Percentiles rank a stretch among this genome's conserved stretches.
Conservation (phyloP, 2,888 invertebrate genomes). For the Lasioglossum morio region DNA sequence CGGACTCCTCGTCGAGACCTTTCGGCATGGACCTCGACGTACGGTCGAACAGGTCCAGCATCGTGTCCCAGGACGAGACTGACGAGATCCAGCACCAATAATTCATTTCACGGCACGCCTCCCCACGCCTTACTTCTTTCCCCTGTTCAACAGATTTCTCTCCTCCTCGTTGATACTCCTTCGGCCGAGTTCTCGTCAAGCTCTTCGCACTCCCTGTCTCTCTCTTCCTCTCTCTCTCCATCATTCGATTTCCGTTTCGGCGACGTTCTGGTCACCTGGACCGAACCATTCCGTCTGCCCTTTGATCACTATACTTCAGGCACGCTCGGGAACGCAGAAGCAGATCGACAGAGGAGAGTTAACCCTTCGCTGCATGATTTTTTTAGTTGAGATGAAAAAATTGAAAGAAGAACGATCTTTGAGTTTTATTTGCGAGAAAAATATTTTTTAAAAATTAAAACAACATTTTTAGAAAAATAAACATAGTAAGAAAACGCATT, state of each 20-base stretch:
- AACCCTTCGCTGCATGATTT: too few relatives aligned
- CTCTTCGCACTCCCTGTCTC: not conserved
- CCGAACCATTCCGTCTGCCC: not conserved
- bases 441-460: too few relatives aligned
- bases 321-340: not conserved
- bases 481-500: too few relatives aligned
- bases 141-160: not conserved
- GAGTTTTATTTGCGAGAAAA: too few relatives aligned
- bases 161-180: constrained; percentile 17
- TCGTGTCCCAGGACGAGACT: constrained; percentile 86
- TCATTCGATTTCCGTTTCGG: not conserved
- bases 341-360: too few relatives aligned
- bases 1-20: constrained; percentile 85
- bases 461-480: too few relatives aligned
- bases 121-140: constrained; percentile 35
- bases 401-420: too few relatives aligned
- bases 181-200: constrained; percentile 30
- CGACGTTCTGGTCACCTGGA: not conserved
- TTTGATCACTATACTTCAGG: not conserved
- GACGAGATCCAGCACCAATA: constrained; percentile 76
- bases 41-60: constrained; percentile 87
- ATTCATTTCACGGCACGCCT: constrained; percentile 46
- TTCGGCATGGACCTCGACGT: constrained; percentile 88
- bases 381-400: too few relatives aligned
- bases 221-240: not conserved